Evolutionary conservation across 2,113 vertebrate species (phyloP).

Genomic region (Phasianus colchicus): DNA sequence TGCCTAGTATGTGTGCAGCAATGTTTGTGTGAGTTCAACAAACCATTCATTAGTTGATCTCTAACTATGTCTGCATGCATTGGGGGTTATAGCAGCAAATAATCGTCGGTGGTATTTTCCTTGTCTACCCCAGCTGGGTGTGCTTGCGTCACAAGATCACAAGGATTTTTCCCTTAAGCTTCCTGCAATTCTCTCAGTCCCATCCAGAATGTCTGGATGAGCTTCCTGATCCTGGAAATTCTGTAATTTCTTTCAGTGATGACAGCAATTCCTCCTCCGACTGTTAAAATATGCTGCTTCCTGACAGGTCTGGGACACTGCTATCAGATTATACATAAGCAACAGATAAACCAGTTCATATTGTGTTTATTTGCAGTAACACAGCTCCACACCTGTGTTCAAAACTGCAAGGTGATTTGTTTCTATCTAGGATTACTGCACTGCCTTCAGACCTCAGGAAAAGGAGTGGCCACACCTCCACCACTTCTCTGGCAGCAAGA

Average conservation of each 20-base stretch:
- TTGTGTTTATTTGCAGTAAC: slow-evolving; percentile 2
- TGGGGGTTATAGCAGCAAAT: neutral
- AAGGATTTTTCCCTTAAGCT: neutral
- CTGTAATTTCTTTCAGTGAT: neutral
- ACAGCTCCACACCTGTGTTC: neutral
- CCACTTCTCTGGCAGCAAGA: accelerated
- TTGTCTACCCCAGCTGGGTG: neutral
- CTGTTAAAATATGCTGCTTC: neutral
- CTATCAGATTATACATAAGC: neutral
- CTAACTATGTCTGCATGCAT: neutral
- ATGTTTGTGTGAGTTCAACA: neutral
- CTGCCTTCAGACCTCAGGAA: neutral
- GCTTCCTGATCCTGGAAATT: neutral
- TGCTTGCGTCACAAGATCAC: no score
- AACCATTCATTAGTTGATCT: neutral
- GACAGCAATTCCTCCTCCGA: neutral
- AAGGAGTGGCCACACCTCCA: neutral
- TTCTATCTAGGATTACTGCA: neutral
- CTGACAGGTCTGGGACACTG: neutral
- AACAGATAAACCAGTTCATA: neutral
- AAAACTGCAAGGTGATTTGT: neutral
- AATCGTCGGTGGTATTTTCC: neutral
- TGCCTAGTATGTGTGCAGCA: neutral
- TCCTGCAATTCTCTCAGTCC: neutral
- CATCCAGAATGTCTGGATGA: neutral